Evolutionary conservation across 2,888 invertebrate species (phyloP).

Genomic region (Lymantria dispar): DNA sequence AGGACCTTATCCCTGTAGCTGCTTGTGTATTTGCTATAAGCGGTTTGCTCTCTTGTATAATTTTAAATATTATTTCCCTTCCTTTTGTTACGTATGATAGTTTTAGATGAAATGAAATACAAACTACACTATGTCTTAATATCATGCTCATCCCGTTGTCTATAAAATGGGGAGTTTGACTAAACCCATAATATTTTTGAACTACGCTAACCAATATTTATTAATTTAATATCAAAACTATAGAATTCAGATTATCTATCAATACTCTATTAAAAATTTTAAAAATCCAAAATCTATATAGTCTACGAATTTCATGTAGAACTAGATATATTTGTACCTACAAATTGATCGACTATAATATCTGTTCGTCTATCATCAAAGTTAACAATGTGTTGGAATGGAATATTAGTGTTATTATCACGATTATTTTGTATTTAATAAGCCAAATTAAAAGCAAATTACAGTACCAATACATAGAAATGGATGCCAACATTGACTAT

Average conservation of each 20-base stretch:
- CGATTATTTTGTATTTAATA: constrained; percentile 30
- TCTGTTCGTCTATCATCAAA: constrained; percentile 48
- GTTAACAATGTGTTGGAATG: constrained; percentile 73
- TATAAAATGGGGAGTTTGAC: constrained; percentile 62
- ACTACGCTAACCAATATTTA: constrained; percentile 53
- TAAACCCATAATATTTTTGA: constrained; percentile 46
- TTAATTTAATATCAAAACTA: constrained; percentile 53
- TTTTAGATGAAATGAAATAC: constrained; percentile 40
- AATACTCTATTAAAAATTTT: constrained; percentile 47
- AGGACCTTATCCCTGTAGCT: constrained; percentile 66
- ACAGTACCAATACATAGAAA: constrained; percentile 29
- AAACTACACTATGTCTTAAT: constrained; percentile 60
- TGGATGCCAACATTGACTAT: constrained; percentile 29
- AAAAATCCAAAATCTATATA: constrained; percentile 46
- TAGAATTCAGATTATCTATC: constrained; percentile 46
- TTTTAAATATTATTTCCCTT: constrained; percentile 27
- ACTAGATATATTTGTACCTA: constrained; percentile 43
- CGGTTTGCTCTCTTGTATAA: constrained; percentile 42
- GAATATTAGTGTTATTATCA: constrained; percentile 62
- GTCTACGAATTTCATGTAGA: constrained; percentile 54
- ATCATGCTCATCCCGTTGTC: constrained; percentile 75
- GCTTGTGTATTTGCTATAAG: constrained; percentile 81
- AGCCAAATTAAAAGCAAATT: constrained; percentile 48
- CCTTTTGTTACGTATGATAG: constrained; percentile 22
- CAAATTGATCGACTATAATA: constrained; percentile 43